These are phyloP conservation scores for Amiota communis DNA, from an alignment of 2,888 invertebrate genomes.

Conservation along the genomic window DNA sequence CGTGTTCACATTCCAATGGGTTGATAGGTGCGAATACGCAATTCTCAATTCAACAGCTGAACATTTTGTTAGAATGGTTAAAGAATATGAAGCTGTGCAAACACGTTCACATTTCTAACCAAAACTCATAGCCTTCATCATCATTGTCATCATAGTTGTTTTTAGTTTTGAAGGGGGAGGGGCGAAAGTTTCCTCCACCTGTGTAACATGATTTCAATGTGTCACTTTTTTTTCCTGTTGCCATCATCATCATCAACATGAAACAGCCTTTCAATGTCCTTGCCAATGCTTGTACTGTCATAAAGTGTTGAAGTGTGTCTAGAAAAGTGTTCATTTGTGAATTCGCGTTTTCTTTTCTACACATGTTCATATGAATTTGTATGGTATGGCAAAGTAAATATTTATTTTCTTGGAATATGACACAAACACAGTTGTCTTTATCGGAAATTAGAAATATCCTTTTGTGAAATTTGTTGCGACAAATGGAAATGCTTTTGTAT, in stretches of 20 bases:
- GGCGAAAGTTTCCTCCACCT: neutral
- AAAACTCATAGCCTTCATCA: neutral
- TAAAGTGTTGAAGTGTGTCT: conserved; percentile 1
- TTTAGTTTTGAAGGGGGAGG: neutral
- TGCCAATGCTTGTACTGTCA: neutral
- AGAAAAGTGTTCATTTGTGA: neutral
- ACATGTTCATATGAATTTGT: conserved; percentile 13
- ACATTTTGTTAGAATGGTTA: too few relatives aligned
- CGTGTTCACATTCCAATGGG: neutral
- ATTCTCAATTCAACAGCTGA: conserved; percentile 16
- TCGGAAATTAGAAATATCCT: conserved; percentile 61
- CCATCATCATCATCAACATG: too few relatives aligned
- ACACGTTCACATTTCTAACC: conserved; percentile 7
- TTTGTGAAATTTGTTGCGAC: conserved; percentile 48
- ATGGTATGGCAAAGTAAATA: conserved; percentile 17
- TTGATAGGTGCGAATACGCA: conserved; percentile 20
- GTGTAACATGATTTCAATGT: conserved; percentile 10
- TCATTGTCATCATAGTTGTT: conserved; percentile 7
- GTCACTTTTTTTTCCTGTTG: neutral
- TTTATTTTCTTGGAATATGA: too few relatives aligned
- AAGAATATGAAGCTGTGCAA: neutral
- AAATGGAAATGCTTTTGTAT: conserved; percentile 37
- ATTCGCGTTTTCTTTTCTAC: neutral
- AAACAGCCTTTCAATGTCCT: neutral
- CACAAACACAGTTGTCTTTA: conserved; percentile 31